phyloP scores from a whole-genome alignment of 2,113 vertebrate genomes.

The Callorhinus ursinus region DNA sequence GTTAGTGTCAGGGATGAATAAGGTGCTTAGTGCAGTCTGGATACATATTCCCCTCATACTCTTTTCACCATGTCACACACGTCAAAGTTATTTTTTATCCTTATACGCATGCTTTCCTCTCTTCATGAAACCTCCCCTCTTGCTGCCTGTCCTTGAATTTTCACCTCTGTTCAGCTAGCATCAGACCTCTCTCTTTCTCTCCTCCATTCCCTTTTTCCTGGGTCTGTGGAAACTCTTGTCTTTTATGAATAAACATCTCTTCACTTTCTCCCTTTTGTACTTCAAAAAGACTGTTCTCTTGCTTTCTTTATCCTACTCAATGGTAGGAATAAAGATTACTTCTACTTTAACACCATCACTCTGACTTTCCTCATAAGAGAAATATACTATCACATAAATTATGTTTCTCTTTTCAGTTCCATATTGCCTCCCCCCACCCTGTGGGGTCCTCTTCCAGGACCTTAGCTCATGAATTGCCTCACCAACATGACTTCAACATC shows the following conservation, averaged over 20 bases:
- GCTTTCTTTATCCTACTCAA: background rate
- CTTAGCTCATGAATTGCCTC: background rate
- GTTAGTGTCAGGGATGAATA: background rate
- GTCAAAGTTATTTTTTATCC: background rate
- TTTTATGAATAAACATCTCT: background rate
- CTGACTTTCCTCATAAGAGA: slow-evolving; percentile 16
- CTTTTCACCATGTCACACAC: background rate
- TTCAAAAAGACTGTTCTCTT: background rate
- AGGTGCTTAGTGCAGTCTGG: background rate
- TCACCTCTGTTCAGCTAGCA: background rate
- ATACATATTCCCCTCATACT: background rate
- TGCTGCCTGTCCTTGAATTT: background rate
- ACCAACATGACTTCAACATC: background rate
- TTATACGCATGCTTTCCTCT: background rate
- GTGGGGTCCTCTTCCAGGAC: background rate
- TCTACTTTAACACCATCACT: background rate
- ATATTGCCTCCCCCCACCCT: background rate
- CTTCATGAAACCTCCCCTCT: background rate
- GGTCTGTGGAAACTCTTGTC: background rate
- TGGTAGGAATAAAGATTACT: background rate
- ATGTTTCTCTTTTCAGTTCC: background rate
- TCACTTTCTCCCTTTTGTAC: background rate
- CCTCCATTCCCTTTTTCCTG: background rate
- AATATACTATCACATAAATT: background rate
- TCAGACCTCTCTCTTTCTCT: background rate